Base-by-base conservation (phyloP, 1,140 invertebrate genomes). In the Arctopsyche grandis region DNA sequence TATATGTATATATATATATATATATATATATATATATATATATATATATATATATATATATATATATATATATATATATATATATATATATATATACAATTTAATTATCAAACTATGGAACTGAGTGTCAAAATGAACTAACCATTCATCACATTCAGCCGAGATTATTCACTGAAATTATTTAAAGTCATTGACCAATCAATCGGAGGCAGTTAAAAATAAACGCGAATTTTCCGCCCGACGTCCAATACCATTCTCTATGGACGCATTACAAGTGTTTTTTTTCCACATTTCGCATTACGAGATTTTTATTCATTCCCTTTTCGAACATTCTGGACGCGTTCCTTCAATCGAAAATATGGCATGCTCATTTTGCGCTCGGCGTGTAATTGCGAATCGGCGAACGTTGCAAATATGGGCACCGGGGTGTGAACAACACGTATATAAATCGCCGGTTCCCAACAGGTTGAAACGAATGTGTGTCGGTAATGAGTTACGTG, bases 401-500 rank as follows among this genome's bases (percentile, higher is more conserved):
- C 48, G 16, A 52, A 12, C 48, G 48, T 52, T 12, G 48, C 10
- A 52, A 52, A 52, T 52, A 16, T 16, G 48, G 16, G 10, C 48
- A 52, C 16, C 10, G 48, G 10, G 12, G 48, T 38, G 46, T 52
- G 70, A 52, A 74, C 44, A 52, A 74, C 16, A 74, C 46, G 48
- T 14, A 16, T 52, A 74, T 74, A 74, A 74, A 74, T 74, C 24
- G 70, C 46, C 5, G 69, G 9, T 70, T 22, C 70, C 29, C 70
- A 52, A 74, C 44, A 74, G 70, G 70, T 74, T 52, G 43, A 56
- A 74, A 74, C 46, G 46, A 48, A 74, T 74, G 70, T 74, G 12
- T 52, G 44, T 21, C 46, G 43, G 70, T 74, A 74, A 74, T 74
- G 70, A 74, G 70, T 74, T 74, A 74, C 70, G 70, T 74, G 70